phyloP scores from a whole-genome alignment of 2,797 vertebrate genomes.

The Macropodus opercularis region DNA sequence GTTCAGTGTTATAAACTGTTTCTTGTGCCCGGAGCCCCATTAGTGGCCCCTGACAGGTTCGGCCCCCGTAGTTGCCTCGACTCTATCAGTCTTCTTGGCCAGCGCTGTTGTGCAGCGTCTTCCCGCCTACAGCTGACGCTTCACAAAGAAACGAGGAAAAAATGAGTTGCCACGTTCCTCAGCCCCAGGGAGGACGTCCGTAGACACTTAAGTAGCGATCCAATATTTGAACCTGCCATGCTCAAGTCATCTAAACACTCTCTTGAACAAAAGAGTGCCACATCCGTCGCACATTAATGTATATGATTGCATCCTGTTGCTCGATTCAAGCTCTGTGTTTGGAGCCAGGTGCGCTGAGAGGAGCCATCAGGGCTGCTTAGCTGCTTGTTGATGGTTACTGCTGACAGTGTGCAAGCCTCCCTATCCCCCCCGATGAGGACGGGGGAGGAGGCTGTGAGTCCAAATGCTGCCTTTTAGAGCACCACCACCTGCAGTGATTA shows the following conservation, averaged over 20 bases:
- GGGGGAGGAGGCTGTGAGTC: too few species aligned
- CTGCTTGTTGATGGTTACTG: slow-evolving; percentile 34
- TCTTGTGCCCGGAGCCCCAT: slow-evolving; percentile 41
- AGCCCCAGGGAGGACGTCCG: slow-evolving; percentile 18
- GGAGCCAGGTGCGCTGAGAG: slow-evolving; percentile 37
- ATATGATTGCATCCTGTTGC: slow-evolving; percentile 10
- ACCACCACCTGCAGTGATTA: slow-evolving; percentile 9
- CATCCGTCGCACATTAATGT: slow-evolving; percentile 30
- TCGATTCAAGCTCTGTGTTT: slow-evolving; percentile 11
- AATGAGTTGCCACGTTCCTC: slow-evolving; percentile 32
- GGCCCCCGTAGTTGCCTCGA: slow-evolving; percentile 33
- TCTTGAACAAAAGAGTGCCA: slow-evolving; percentile 37
- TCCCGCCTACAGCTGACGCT: slow-evolving; percentile 17
- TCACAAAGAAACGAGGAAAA: slow-evolving; percentile 27
- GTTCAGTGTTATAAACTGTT: slow-evolving; percentile 29
- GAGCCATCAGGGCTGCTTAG: slow-evolving; percentile 39
- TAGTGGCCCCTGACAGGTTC: slow-evolving; percentile 48
- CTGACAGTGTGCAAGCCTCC: slow-evolving; percentile 35
- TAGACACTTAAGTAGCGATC: slow-evolving; percentile 20
- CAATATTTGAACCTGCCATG: slow-evolving; percentile 46
- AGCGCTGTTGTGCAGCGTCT: slow-evolving; percentile 19
- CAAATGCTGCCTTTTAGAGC: too few species aligned
- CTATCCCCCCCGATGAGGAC: background rate
- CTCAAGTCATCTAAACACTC: slow-evolving; percentile 30
- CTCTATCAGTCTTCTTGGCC: slow-evolving; percentile 46